Evolutionary conservation across 2,888 invertebrate genomes (phyloP).

Genomic region (Danaus chrysippus): DNA sequence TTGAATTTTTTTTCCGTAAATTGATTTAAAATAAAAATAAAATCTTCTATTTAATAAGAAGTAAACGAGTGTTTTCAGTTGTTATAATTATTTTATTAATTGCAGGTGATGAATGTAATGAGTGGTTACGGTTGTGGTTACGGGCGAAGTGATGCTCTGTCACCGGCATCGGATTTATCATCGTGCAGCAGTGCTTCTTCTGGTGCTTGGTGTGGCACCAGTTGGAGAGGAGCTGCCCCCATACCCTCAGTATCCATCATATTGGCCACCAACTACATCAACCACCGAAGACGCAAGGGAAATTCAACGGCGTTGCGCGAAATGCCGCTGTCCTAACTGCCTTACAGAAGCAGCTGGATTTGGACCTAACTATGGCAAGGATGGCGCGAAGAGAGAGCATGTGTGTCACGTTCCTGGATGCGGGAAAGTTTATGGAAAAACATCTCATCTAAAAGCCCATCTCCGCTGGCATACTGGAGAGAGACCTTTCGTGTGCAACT

Average conservation of each 20-base stretch:
- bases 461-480: slow-evolving; percentile 96
- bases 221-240: slow-evolving; percentile 67
- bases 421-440: slow-evolving; percentile 93
- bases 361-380: slow-evolving; percentile 86
- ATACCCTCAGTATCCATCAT: slow-evolving; percentile 71
- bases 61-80: not conserved
- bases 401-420: slow-evolving; percentile 93
- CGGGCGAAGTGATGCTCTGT: slow-evolving; percentile 74
- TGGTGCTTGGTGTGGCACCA: slow-evolving; percentile 57
- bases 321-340: slow-evolving; percentile 90
- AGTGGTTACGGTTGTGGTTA: slow-evolving; percentile 65
- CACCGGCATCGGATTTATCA: slow-evolving; percentile 66
- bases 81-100: slow-evolving; percentile 27
- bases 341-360: slow-evolving; percentile 87
- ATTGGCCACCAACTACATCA: slow-evolving; percentile 67
- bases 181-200: slow-evolving; percentile 71
- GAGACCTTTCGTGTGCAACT: slow-evolving; percentile 92
- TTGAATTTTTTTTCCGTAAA: not conserved
- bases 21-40: not conserved
- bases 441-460: slow-evolving; percentile 95
- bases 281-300: slow-evolving; percentile 72
- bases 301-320: slow-evolving; percentile 84
- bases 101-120: slow-evolving; percentile 74
- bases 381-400: slow-evolving; percentile 88
- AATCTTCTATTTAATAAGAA: not conserved